Evolutionary conservation across 2,888 invertebrate genomes (phyloP).

Genomic region (Galerucella calmariensis): DNA sequence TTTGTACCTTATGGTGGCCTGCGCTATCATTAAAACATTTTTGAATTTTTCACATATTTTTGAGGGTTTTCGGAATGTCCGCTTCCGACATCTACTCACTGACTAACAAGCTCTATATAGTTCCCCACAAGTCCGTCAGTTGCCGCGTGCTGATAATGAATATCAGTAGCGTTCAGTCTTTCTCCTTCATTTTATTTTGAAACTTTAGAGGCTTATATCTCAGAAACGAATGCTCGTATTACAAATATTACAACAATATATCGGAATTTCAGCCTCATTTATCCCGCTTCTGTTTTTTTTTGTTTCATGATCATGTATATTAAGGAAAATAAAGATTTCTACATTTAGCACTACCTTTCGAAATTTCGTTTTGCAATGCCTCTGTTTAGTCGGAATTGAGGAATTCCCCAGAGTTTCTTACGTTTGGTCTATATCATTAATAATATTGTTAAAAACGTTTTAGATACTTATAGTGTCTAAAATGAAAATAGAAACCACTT

Average conservation of each 20-base stretch:
- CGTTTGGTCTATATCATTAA: slow-evolving; percentile 37
- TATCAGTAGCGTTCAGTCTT: slow-evolving; percentile 17
- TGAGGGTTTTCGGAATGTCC: slow-evolving; percentile 37
- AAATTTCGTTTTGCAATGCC: background rate
- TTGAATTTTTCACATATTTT: slow-evolving; percentile 41
- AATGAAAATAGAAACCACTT: slow-evolving; percentile 48
- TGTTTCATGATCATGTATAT: no score
- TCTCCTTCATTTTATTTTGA: no score
- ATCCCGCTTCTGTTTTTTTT: no score
- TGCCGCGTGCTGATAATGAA: slow-evolving; percentile 25
- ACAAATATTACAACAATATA: no score
- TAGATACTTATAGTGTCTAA: slow-evolving; percentile 17
- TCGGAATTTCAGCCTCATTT: no score
- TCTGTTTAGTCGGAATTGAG: background rate
- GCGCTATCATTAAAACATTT: slow-evolving; percentile 38
- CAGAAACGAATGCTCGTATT: no score
- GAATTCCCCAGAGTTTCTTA: slow-evolving; percentile 25
- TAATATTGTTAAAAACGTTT: slow-evolving; percentile 34
- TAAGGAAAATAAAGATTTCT: no score
- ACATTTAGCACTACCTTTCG: background rate
- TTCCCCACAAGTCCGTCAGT: slow-evolving; percentile 16
- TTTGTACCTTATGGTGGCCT: slow-evolving; percentile 43
- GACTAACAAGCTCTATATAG: slow-evolving; percentile 50
- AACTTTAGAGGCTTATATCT: no score
- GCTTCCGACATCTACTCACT: slow-evolving; percentile 49